Conservation (phyloP, 2,113 vertebrate species). For the Calcarius ornatus region DNA sequence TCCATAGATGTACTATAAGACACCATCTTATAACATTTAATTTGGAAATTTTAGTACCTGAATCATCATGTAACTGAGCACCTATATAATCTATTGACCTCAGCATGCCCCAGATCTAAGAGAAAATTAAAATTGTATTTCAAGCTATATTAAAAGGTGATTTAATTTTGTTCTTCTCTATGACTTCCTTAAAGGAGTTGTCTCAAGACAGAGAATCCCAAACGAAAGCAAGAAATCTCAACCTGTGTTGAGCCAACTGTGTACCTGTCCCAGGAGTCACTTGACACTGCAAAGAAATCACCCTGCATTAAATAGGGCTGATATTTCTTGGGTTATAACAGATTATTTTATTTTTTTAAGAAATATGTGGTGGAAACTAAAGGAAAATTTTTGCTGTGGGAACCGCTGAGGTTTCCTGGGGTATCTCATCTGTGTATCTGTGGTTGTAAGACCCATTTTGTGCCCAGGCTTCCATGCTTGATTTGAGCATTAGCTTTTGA, state of each 20-base stretch:
- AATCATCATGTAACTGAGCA: neutral
- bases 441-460: slow-evolving; percentile 16
- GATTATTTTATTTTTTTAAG: neutral
- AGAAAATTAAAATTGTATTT: neutral
- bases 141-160: slow-evolving; percentile 1
- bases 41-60: neutral
- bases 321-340: neutral
- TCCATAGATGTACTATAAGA: neutral
- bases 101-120: neutral
- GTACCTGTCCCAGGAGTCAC: neutral
- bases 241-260: neutral
- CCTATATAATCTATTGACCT: neutral
- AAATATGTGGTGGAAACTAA: fast-evolving
- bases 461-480: slow-evolving; percentile 48
- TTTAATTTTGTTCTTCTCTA: neutral
- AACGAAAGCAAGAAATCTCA: neutral
- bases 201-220: neutral
- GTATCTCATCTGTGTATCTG: neutral
- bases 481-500: slow-evolving; percentile 64
- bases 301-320: neutral
- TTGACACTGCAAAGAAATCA: neutral
- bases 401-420: neutral
- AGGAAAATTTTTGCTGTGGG: neutral
- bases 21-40: neutral
- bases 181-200: neutral